Evolutionary conservation across 1,140 invertebrate species (phyloP).

Genomic region (Bradynema listronoti): DNA sequence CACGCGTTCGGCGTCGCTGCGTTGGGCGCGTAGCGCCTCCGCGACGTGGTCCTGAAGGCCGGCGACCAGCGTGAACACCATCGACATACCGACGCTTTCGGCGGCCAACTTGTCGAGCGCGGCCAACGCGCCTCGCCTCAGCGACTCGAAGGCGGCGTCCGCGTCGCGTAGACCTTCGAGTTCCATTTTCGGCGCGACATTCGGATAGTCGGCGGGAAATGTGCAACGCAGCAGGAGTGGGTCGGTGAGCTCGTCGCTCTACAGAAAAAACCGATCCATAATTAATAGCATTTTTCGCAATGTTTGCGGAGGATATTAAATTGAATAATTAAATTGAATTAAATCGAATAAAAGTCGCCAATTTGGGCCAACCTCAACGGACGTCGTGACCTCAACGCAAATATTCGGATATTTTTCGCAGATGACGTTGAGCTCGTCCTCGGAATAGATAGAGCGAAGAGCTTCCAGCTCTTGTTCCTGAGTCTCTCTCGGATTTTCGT

Average conservation of each 20-base stretch:
- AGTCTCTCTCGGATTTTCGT: slow-evolving; percentile 5
- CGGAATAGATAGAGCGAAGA: not conserved
- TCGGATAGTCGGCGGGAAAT: slow-evolving; percentile 28
- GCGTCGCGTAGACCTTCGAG: slow-evolving; percentile 7
- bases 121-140: no score
- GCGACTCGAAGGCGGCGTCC: not conserved
- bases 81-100: slow-evolving; percentile 25
- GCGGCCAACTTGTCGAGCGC: slow-evolving; percentile 11
- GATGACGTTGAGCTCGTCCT: slow-evolving; percentile 8
- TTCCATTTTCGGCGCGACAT: slow-evolving; percentile 11
- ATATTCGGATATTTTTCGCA: slow-evolving; percentile 20
- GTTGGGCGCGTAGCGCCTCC: no score
- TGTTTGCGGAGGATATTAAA: not conserved
- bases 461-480: slow-evolving; percentile 6
- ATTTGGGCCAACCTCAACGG: not conserved
- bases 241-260: slow-evolving; percentile 4
- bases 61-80: slow-evolving; percentile 21
- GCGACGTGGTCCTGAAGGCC: slow-evolving; percentile 19
- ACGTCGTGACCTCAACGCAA: slow-evolving; percentile 9
- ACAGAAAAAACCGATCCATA: not conserved
- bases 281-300: not conserved
- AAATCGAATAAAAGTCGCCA: not conserved
- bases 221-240: not conserved
- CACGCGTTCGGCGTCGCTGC: no score
- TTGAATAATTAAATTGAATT: not conserved